Evolutionary conservation across 2,113 vertebrate species (phyloP).

Genomic region (Myotis brandtii): DNA sequence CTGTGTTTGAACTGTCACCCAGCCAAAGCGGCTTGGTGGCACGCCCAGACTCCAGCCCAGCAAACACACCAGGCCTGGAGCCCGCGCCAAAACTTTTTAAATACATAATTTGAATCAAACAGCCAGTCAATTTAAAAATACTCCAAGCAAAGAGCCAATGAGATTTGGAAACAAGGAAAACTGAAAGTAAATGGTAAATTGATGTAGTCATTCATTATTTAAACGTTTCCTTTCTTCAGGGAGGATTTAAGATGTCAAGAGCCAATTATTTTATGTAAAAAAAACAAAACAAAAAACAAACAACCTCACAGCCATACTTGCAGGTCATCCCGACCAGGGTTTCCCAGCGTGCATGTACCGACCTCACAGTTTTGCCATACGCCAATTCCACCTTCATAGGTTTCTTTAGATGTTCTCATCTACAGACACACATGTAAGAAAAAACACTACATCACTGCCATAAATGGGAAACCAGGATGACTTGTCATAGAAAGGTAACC

Average conservation of each 20-base stretch:
- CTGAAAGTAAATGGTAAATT: slow-evolving; percentile 34
- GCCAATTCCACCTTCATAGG: neutral
- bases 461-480: neutral
- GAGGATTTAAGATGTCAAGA: neutral
- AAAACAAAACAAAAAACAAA: neutral
- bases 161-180: slow-evolving; percentile 66
- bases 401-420: neutral
- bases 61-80: neutral
- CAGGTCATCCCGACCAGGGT: too few species aligned
- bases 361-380: neutral
- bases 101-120: slow-evolving; percentile 69
- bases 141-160: slow-evolving; percentile 67
- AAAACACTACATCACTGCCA: neutral
- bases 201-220: neutral
- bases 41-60: slow-evolving; percentile 65
- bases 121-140: slow-evolving; percentile 79
- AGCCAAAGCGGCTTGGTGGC: slow-evolving; percentile 69
- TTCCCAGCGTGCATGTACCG: neutral
- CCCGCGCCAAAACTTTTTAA: slow-evolving; percentile 52
- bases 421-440: neutral
- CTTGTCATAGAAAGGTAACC: neutral
- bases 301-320: neutral
- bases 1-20: slow-evolving; percentile 57
- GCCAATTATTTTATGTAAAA: neutral
- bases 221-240: slow-evolving; percentile 11